A percentile compares a stretch with the other conserved stretches of the same genome.
phyloP scores from a whole-genome alignment of 2,797 vertebrate genomes.

The Novumbra hubbsi region DNA sequence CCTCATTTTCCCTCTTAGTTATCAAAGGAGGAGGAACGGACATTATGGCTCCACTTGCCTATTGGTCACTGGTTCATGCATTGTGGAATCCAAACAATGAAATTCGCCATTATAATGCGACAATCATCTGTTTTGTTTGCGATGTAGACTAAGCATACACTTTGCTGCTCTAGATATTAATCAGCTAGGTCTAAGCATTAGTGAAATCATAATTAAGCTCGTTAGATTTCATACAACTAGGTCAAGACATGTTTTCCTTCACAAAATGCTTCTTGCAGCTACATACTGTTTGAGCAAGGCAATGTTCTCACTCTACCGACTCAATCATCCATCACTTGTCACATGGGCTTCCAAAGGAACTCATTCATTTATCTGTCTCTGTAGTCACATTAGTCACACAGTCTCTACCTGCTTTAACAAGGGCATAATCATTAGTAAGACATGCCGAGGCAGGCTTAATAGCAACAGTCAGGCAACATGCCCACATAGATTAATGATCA shows the following conservation, averaged over 20 bases:
- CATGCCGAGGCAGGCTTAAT: conserved; percentile 53
- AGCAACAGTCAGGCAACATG: conserved; percentile 19
- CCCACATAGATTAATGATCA: conserved; percentile 41
- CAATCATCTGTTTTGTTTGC: background rate
- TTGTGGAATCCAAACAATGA: background rate
- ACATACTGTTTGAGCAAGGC: no score
- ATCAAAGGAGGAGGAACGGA: background rate
- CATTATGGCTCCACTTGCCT: background rate
- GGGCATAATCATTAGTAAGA: conserved; percentile 55
- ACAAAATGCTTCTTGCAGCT: no score
- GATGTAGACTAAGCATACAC: background rate
- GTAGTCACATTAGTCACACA: background rate
- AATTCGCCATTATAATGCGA: background rate
- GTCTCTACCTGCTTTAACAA: conserved; percentile 40
- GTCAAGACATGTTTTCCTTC: conserved; percentile 8
- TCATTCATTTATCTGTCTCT: conserved; percentile 19
- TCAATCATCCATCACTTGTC: conserved; percentile 10
- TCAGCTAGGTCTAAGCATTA: conserved; percentile 2
- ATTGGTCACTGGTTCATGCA: background rate
- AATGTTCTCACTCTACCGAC: background rate
- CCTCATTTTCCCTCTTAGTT: background rate
- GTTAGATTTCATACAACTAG: conserved; percentile 23
- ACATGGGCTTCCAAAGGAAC: conserved; percentile 20
- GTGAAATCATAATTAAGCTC: conserved; percentile 8
- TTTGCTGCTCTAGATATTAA: background rate